A percentile compares a stretch with the other conserved stretches of the same genome.
Conservation (phyloP, 2,113 vertebrate species). For the Hystrix cristata region DNA sequence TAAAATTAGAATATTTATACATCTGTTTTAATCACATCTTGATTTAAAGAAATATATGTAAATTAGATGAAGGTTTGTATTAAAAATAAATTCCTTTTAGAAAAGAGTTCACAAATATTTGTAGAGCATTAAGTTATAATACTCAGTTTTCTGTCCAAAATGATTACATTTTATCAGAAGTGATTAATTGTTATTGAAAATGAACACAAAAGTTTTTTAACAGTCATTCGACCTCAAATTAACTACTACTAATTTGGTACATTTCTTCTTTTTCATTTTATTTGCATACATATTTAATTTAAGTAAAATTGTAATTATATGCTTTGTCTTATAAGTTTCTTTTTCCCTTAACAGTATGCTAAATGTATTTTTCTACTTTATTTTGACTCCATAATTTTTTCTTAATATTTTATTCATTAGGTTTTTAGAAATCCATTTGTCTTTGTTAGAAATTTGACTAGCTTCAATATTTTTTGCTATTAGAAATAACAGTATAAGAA, state of each 20-base stretch:
- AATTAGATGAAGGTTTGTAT: neutral
- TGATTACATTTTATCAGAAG: neutral
- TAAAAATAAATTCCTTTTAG: neutral
- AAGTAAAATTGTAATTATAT: neutral
- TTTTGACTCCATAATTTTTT: neutral
- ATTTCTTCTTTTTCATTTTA: neutral
- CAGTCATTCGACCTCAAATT: neutral
- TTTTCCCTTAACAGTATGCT: neutral
- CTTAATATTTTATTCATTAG: neutral
- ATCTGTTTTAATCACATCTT: neutral
- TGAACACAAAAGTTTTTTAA: neutral
- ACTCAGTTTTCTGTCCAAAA: constrained; percentile 10
- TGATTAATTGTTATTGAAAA: neutral
- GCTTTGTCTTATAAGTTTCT: neutral
- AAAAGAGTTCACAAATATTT: neutral
- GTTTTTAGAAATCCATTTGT: neutral
- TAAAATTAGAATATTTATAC: neutral
- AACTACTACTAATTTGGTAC: neutral
- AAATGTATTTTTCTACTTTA: constrained; percentile 4
- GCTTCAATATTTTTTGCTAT: neutral
- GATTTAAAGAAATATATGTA: neutral
- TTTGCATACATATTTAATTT: neutral
- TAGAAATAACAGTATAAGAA: neutral
- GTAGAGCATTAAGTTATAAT: neutral
- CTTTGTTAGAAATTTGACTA: constrained; percentile 48